Evolutionary conservation across 1,140 invertebrate genomes (phyloP).

Genomic region (Apis mellifera): DNA sequence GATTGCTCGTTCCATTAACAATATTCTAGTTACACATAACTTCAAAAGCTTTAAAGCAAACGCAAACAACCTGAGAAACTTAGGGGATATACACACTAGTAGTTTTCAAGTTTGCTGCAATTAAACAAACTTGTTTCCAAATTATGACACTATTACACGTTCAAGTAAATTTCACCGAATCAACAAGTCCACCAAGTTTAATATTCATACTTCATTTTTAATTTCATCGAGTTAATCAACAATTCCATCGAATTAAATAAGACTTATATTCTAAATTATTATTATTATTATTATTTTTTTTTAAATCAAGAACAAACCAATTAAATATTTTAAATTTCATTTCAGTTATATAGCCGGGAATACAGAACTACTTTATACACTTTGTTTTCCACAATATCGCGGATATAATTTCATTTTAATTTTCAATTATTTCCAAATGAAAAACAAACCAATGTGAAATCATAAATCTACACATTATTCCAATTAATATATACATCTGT

Average conservation of each 20-base stretch:
- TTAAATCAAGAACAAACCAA: too few species aligned
- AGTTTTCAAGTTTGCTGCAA: background rate
- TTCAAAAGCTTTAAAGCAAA: background rate
- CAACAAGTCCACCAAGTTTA: background rate
- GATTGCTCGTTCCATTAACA: background rate
- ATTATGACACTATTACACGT: background rate
- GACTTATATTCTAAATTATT: too few species aligned
- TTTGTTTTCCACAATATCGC: background rate
- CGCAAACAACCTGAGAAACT: background rate
- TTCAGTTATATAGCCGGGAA: too few species aligned
- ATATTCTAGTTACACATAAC: background rate
- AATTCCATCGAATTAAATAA: too few species aligned
- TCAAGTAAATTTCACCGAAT: background rate
- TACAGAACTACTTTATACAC: too few species aligned
- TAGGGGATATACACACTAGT: background rate
- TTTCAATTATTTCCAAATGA: background rate
- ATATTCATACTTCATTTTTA: background rate
- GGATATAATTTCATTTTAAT: background rate
- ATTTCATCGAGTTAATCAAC: too few species aligned
- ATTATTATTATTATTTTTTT: too few species aligned
- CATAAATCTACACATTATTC: background rate
- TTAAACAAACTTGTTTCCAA: background rate
- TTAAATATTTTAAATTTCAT: too few species aligned
- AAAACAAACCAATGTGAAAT: background rate
- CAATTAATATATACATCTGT: background rate